Conservation (phyloP, 2,113 vertebrate genomes). For the Erythrocercus mccallii region DNA sequence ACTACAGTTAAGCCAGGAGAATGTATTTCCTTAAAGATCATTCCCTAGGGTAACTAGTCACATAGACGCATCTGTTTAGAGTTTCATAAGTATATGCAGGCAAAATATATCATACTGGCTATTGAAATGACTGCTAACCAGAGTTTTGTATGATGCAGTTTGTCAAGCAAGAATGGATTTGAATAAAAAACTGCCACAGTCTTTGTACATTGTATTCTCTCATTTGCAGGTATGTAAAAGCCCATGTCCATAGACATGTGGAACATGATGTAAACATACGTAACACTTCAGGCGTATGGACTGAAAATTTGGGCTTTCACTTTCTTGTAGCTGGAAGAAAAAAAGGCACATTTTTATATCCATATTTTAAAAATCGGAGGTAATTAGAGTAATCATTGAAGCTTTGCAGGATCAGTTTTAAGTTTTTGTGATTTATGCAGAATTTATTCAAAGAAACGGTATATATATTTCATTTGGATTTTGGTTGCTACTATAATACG, state of each 20-base stretch:
- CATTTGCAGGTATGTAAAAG: neutral
- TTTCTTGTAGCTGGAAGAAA: neutral
- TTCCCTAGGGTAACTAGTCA: neutral
- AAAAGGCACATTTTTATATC: neutral
- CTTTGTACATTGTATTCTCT: neutral
- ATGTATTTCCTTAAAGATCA: neutral
- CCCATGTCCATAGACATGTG: neutral
- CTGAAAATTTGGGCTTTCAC: neutral
- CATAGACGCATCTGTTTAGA: neutral
- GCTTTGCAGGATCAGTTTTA: neutral
- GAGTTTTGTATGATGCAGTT: neutral
- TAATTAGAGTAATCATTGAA: neutral
- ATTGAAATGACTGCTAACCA: neutral
- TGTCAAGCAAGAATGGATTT: neutral
- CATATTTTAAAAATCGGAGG: neutral
- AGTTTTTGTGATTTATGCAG: neutral
- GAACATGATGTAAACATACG: neutral
- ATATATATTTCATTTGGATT: neutral
- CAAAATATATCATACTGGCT: neutral
- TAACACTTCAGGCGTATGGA: neutral
- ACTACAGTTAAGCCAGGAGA: neutral
- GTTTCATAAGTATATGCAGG: neutral
- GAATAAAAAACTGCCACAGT: neutral
- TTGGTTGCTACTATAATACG: neutral
- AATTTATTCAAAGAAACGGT: neutral